Conservation (phyloP, 1,140 invertebrate species). For the Zaprionus nigranus region DNA sequence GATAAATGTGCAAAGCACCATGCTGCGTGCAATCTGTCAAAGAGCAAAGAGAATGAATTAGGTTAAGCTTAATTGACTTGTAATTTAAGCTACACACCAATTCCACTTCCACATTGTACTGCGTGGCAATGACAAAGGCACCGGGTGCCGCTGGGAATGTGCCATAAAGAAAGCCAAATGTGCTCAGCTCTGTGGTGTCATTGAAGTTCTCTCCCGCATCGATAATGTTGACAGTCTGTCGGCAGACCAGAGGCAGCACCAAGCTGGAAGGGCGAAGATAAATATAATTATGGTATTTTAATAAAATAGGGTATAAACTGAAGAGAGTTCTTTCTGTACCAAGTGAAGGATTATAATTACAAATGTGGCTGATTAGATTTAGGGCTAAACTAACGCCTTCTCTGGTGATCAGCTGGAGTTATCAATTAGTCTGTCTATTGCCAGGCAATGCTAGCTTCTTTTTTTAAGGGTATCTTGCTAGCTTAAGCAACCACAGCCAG, state of each 20-base stretch:
- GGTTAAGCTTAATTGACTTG: neutral
- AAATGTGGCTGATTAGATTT: too few species aligned
- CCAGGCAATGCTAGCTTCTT: too few species aligned
- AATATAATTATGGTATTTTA: too few species aligned
- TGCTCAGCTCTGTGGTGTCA: slow-evolving; percentile 92
- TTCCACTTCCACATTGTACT: slow-evolving; percentile 94
- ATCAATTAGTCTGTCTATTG: too few species aligned
- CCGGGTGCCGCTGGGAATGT: slow-evolving; percentile 97
- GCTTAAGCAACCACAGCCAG: too few species aligned
- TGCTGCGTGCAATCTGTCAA: slow-evolving; percentile 92
- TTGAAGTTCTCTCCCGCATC: slow-evolving; percentile 88
- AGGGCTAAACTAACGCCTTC: too few species aligned
- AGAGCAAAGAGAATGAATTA: slow-evolving; percentile 55
- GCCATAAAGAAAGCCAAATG: slow-evolving; percentile 98
- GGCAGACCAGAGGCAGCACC: slow-evolving; percentile 93
- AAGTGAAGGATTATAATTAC: too few species aligned
- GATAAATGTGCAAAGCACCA: slow-evolving; percentile 97
- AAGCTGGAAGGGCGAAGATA: slow-evolving; percentile 86
- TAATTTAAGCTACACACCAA: slow-evolving; percentile 86
- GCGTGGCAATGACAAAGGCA: slow-evolving; percentile 96
- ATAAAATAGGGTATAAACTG: too few species aligned
- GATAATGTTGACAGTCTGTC: slow-evolving; percentile 92
- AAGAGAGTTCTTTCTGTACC: too few species aligned
- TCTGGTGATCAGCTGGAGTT: too few species aligned
- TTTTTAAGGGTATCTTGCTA: too few species aligned